A percentile compares a stretch with the other conserved stretches of the same genome.
These are phyloP conservation scores for Eupithecia insigniata DNA, from an alignment of 2,888 invertebrate genomes.

Conservation along the genomic window DNA sequence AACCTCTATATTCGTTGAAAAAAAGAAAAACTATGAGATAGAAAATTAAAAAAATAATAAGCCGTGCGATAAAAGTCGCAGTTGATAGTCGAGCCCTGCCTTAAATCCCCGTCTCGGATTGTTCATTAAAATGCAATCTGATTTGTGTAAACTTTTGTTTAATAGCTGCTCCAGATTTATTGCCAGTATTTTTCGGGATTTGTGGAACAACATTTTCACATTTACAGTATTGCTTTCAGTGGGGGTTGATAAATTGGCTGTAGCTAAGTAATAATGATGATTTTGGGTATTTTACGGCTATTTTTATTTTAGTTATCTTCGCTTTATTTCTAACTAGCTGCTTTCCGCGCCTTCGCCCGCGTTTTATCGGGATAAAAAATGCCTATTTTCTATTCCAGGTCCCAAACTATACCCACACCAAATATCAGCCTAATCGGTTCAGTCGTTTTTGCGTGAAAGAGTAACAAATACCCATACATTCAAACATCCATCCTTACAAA, in stretches of 20 bases:
- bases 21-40: too few relatives aligned
- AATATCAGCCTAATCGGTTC: too few relatives aligned
- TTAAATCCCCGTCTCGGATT: slow-evolving; percentile 33
- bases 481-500: too few relatives aligned
- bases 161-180: slow-evolving; percentile 26
- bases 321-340: too few relatives aligned
- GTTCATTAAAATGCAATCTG: slow-evolving; percentile 42
- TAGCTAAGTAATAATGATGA: background rate
- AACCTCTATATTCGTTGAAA: too few relatives aligned
- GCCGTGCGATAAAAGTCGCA: slow-evolving; percentile 14
- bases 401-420: too few relatives aligned
- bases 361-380: too few relatives aligned
- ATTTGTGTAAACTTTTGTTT: slow-evolving; percentile 38
- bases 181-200: background rate
- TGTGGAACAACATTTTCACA: slow-evolving; percentile 2
- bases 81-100: slow-evolving; percentile 21
- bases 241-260: background rate
- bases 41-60: too few relatives aligned
- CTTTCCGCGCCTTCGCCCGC: too few relatives aligned
- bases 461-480: too few relatives aligned
- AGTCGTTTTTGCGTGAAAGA: too few relatives aligned
- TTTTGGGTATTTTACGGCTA: background rate
- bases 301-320: background rate
- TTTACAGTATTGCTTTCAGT: background rate
- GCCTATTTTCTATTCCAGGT: too few relatives aligned